These are phyloP conservation scores for Siniperca obscura DNA, from an alignment of 2,797 vertebrate species.

Conservation along the genomic window DNA sequence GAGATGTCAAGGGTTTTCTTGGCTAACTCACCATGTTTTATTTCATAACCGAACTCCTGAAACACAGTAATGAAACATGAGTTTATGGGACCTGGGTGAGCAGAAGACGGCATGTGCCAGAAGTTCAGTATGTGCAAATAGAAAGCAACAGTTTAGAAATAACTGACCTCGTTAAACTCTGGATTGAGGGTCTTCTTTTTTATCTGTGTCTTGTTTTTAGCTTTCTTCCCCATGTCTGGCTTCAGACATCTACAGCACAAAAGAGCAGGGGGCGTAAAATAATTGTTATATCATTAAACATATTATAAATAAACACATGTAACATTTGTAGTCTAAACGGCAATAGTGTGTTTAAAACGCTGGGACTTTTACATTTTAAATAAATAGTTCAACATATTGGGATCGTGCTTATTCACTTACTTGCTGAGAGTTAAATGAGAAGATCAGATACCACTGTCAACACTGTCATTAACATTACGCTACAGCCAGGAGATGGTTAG, in stretches of 20 bases:
- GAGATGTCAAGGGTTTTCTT: conserved; percentile 96
- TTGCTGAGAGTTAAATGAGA: too few relatives aligned
- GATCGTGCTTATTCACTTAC: too few relatives aligned
- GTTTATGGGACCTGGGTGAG: background rate
- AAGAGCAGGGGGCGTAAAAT: background rate
- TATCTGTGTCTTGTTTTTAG: conserved; percentile 94
- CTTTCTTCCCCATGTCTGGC: conserved; percentile 95
- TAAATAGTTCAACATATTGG: background rate
- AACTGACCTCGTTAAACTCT: conserved; percentile 91
- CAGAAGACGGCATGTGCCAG: background rate
- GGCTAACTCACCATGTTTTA: conserved; percentile 95
- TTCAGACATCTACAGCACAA: conserved; percentile 87
- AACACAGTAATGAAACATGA: conserved; percentile 27
- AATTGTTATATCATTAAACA: background rate
- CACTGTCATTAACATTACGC: background rate
- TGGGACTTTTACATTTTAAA: background rate
- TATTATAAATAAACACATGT: background rate
- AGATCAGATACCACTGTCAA: background rate
- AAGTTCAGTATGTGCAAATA: background rate
- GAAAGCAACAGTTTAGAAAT: background rate
- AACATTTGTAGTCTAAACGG: background rate
- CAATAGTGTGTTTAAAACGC: too few relatives aligned
- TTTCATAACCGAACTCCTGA: conserved; percentile 96
- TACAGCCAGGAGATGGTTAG: background rate
- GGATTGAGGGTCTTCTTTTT: conserved; percentile 96